phyloP scores from a whole-genome alignment of 1,140 invertebrate species.

The Gryllus bimaculatus region DNA sequence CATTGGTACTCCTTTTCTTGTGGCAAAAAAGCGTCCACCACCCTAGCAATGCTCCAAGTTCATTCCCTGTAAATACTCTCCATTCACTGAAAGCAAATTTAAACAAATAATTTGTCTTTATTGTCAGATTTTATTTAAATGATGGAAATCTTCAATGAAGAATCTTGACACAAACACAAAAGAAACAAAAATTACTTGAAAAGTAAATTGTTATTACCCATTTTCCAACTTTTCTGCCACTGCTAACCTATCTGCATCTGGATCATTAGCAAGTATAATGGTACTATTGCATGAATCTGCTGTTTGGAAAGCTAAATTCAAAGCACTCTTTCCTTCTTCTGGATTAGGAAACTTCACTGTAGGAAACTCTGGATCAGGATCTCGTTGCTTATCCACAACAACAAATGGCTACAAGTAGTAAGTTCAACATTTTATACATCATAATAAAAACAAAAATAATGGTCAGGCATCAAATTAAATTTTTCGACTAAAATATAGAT shows the following conservation, averaged over 20 bases:
- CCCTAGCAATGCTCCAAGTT: constrained; percentile 87
- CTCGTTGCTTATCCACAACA: constrained; percentile 72
- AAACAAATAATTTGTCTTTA: too few relatives aligned
- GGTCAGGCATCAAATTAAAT: too few relatives aligned
- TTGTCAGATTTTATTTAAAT: too few relatives aligned
- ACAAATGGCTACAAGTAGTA: constrained; percentile 46
- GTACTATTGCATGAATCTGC: constrained; percentile 60
- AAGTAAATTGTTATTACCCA: constrained; percentile 31
- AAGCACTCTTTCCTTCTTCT: constrained; percentile 85
- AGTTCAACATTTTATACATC: too few relatives aligned
- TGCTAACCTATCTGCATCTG: constrained; percentile 94
- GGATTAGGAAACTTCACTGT: constrained; percentile 97
- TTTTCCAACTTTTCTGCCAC: constrained; percentile 64
- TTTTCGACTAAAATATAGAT: too few relatives aligned
- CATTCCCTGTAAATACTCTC: constrained; percentile 93
- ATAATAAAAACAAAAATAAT: too few relatives aligned
- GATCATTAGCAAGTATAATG: constrained; percentile 94
- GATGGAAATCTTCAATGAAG: too few relatives aligned
- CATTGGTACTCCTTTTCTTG: constrained; percentile 39
- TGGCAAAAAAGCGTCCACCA: constrained; percentile 79
- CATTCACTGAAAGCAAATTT: constrained; percentile 48
- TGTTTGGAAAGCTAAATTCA: constrained; percentile 75
- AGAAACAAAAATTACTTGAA: too few relatives aligned
- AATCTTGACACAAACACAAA: too few relatives aligned
- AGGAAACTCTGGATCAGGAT: constrained; percentile 93